Evolutionary conservation across 1,140 invertebrate genomes (phyloP).

Genomic region (Bombus ignitus): DNA sequence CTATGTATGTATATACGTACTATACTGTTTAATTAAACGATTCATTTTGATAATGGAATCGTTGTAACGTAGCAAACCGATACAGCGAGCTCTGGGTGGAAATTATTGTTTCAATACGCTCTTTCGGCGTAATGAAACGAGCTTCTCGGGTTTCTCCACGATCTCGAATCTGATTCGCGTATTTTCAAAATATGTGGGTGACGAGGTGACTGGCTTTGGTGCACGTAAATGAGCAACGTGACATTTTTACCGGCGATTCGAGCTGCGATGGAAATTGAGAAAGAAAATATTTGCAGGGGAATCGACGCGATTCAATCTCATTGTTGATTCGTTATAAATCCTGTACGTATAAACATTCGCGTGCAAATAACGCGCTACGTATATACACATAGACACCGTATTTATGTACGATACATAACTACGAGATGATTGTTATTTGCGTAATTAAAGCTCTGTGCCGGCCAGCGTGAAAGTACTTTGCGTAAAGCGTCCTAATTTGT

Average conservation of each 20-base stretch:
- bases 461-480: too few relatives aligned
- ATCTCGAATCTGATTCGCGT: not conserved
- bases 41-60: conserved; percentile 10
- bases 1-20: too few relatives aligned
- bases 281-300: not conserved
- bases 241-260: not conserved
- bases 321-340: conserved; percentile 32
- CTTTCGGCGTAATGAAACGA: not conserved
- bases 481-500: not conserved
- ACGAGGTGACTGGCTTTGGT: not conserved
- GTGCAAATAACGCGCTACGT: not conserved
- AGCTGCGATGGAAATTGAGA: not conserved
- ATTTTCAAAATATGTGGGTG: not conserved
- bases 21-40: not conserved
- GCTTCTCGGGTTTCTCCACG: not conserved
- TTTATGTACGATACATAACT: not conserved
- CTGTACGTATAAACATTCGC: conserved; percentile 30
- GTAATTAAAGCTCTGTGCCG: not conserved
- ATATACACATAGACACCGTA: not conserved
- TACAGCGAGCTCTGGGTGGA: not conserved
- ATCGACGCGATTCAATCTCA: not conserved
- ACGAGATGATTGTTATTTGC: conserved; percentile 1
- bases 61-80: not conserved
- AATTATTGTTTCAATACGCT: conserved; percentile 2
- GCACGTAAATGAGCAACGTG: not conserved